Evolutionary conservation across 2,888 invertebrate genomes (phyloP).

Genomic region (Trichogramma evanescens): DNA sequence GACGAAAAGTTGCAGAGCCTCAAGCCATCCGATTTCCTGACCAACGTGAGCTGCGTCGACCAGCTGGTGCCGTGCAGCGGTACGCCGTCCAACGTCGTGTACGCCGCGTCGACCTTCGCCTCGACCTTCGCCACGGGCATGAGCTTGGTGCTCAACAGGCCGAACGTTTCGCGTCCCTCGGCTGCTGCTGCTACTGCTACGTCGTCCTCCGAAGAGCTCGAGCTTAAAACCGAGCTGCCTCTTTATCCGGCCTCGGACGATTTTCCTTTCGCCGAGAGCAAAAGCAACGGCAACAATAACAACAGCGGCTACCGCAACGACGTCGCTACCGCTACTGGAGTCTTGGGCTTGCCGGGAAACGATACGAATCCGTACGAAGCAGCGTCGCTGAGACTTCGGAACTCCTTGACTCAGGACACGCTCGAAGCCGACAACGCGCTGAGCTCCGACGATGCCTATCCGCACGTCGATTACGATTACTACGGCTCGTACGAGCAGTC

Average conservation of each 20-base stretch:
- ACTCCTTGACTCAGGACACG: constrained; percentile 9
- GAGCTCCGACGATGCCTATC: constrained; percentile 25
- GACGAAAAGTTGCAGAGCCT: constrained; percentile 53
- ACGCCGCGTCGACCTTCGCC: constrained; percentile 43
- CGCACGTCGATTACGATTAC: constrained; percentile 28
- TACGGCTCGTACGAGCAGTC: constrained; percentile 12
- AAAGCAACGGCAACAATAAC: neutral
- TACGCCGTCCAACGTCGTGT: constrained; percentile 24
- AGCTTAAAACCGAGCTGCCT: neutral
- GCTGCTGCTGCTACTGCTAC: neutral
- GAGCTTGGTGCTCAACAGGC: constrained; percentile 38
- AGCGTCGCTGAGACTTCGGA: neutral
- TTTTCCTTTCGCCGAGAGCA: neutral
- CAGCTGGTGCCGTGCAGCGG: constrained; percentile 37
- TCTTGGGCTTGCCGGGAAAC: neutral
- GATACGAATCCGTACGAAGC: neutral
- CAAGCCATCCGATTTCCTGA: constrained; percentile 46
- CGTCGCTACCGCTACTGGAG: neutral
- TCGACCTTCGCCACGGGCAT: constrained; percentile 29
- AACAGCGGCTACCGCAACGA: neutral
- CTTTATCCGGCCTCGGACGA: neutral
- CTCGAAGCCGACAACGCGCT: constrained; percentile 18
- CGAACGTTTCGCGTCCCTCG: neutral
- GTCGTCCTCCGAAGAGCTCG: too few relatives aligned
- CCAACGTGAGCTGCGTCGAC: constrained; percentile 26